Evolutionary conservation across 2,113 vertebrate species (phyloP).

Genomic region (Pelvicachromis taeniatus): DNA sequence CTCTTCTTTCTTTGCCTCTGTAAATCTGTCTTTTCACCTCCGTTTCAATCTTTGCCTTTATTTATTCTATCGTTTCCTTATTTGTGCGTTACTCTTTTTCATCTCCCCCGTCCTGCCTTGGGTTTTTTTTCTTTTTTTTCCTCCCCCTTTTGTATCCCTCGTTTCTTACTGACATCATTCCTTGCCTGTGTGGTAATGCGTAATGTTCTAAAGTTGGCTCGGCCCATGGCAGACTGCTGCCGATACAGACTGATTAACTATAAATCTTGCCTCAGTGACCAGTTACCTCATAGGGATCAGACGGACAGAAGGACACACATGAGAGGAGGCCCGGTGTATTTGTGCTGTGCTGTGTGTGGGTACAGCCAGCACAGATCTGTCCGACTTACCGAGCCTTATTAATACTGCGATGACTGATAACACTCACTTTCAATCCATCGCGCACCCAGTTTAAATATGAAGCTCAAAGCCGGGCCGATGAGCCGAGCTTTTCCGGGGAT

Average conservation of each 20-base stretch:
- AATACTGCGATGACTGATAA: conserved; percentile 87
- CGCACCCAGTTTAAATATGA: conserved; percentile 91
- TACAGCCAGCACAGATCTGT: conserved; percentile 77
- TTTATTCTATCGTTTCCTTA: background rate
- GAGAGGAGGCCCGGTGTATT: conserved; percentile 15
- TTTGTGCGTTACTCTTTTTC: background rate
- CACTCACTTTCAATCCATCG: conserved; percentile 75
- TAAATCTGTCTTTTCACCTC: background rate
- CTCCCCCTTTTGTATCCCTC: background rate
- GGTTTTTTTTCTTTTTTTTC: background rate
- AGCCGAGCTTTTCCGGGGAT: conserved; percentile 51
- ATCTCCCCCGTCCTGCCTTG: background rate
- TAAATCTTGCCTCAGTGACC: conserved; percentile 61
- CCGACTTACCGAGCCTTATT: conserved; percentile 77
- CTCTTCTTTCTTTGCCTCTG: background rate
- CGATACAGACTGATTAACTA: conserved; percentile 64
- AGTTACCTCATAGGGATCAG: conserved; percentile 56
- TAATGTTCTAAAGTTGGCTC: conserved; percentile 64
- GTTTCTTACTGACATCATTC: conserved; percentile 51
- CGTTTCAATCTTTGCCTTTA: background rate
- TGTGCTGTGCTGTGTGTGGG: conserved; percentile 62
- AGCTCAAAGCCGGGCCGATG: conserved; percentile 51
- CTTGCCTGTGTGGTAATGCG: conserved; percentile 41
- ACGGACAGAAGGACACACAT: conserved; percentile 35
- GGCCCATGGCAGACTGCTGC: conserved; percentile 44